Conservation (phyloP, 2,797 vertebrate species). For the Botia almorhae region DNA sequence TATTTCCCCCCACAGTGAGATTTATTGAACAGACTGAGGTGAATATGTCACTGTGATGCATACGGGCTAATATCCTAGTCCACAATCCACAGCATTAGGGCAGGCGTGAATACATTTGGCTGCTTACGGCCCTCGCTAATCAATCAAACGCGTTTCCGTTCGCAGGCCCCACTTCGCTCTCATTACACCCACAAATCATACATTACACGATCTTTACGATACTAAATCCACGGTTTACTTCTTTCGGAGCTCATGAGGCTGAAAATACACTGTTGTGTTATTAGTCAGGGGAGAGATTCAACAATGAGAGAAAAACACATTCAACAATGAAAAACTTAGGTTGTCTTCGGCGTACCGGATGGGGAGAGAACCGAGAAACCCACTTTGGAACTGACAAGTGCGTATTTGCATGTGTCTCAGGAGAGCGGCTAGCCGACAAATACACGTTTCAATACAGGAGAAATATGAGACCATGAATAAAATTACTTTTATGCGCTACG, state of each 20-base stretch:
- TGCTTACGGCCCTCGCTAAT: conserved; percentile 73
- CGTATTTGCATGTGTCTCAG: conserved; percentile 59
- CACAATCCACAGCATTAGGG: conserved; percentile 67
- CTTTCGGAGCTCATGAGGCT: conserved; percentile 57
- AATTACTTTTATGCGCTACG: conserved; percentile 68
- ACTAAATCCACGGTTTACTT: conserved; percentile 57
- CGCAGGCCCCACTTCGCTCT: conserved; percentile 71
- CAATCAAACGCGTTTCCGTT: conserved; percentile 74
- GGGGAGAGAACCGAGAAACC: not conserved
- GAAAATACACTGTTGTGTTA: conserved; percentile 43
- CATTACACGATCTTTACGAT: conserved; percentile 70
- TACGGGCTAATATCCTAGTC: conserved; percentile 73
- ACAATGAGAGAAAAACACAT: conserved; percentile 31
- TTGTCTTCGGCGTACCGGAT: conserved; percentile 10
- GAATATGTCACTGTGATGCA: conserved; percentile 78
- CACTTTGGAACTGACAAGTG: conserved; percentile 34
- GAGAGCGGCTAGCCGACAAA: conserved; percentile 60
- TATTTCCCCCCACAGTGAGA: conserved; percentile 62
- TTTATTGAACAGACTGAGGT: conserved; percentile 73
- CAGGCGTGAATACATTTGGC: conserved; percentile 69
- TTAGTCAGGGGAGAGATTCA: conserved; percentile 49
- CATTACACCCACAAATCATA: conserved; percentile 79
- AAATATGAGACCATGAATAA: conserved; percentile 72
- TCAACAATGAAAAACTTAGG: conserved; percentile 36
- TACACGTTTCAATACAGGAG: conserved; percentile 65